Base-by-base conservation (phyloP, 1,140 invertebrate genomes). In the Cyclargus thomasi region DNA sequence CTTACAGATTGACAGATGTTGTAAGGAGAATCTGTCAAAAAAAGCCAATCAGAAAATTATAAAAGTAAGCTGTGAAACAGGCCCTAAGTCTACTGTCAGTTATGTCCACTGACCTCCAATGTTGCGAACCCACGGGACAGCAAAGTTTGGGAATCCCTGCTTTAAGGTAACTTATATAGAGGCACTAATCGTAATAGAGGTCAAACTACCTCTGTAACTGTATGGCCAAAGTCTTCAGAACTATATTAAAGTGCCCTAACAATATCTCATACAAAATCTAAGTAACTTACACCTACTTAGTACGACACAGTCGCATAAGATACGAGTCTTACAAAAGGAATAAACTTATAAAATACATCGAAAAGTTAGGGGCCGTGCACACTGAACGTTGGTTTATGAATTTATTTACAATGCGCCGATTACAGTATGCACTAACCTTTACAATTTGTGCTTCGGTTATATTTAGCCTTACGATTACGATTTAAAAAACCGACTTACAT, bases 251-350 rank as follows among this genome's bases (percentile, higher is more conserved):
- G 78, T 84, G 67, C 67, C 20, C 63, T 47, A 64, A 64, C 39
- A 77, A 79, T 83, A 82, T 78, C 71, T 80, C 81, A 85, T 89
- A 89, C 81, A 87, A 89, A 89, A 85, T 81, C 83, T 86, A 86
- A 75, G 75, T 82, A 81, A 70, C 78, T 73, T 78, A 67, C 80
- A 81, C 67, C 64, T 85, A 79, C 76, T 71, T 74, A 78, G 74
- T 77, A 82, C 67, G 23, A 70, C 73, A 86, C 77, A 82, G 78
- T 78, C 74, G 70, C 72, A 73, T 65, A 55, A 66, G 65, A 66
- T 59, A 59, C 65, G 22, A 57, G 65, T 66, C 53, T 20, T 36
- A 59, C 17, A 66, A 65, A 66, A 29, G 14, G 35, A 57, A 66
- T 35, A 35, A 57, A 66, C 53, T 55, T 66, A 20, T 59, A 59